Percentiles rank a stretch among this genome's conserved stretches.
Conservation (phyloP, 2,113 vertebrate genomes). For the Lepus europaeus region DNA sequence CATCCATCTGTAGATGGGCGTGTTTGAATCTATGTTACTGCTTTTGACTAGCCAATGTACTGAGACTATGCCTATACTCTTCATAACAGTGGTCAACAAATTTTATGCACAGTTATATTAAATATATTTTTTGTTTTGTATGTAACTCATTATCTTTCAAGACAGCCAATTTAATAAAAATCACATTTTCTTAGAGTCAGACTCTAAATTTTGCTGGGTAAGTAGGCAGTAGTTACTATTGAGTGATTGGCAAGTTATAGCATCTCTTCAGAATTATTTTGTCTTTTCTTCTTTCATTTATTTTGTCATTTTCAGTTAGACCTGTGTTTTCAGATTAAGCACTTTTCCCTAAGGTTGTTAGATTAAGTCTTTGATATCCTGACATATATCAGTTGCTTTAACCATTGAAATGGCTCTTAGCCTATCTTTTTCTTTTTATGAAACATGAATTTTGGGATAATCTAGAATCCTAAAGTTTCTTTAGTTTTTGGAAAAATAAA, state of each 20-base stretch:
- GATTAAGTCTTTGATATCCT: not conserved
- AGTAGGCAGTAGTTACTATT: not conserved
- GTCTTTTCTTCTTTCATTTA: constrained; percentile 2
- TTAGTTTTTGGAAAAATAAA: constrained; percentile 51
- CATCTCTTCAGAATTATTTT: not conserved
- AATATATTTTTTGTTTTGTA: constrained; percentile 25
- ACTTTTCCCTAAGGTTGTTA: constrained; percentile 19
- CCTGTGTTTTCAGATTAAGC: not conserved
- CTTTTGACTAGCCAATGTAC: not conserved
- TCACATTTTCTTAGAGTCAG: not conserved
- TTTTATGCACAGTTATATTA: constrained; percentile 6
- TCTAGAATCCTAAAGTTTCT: not conserved
- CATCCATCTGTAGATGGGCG: not conserved
- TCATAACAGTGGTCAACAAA: not conserved
- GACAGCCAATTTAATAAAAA: not conserved
- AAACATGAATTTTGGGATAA: not conserved
- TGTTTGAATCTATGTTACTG: not conserved
- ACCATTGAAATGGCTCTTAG: not conserved
- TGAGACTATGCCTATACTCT: not conserved
- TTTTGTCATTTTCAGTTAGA: constrained; percentile 14
- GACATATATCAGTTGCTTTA: not conserved
- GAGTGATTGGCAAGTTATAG: not conserved
- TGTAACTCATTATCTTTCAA: not conserved
- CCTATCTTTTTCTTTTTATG: not conserved
- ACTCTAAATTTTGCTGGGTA: not conserved